Base-by-base conservation (phyloP, 1,140 invertebrate genomes). In the Heliconius hermathena region DNA sequence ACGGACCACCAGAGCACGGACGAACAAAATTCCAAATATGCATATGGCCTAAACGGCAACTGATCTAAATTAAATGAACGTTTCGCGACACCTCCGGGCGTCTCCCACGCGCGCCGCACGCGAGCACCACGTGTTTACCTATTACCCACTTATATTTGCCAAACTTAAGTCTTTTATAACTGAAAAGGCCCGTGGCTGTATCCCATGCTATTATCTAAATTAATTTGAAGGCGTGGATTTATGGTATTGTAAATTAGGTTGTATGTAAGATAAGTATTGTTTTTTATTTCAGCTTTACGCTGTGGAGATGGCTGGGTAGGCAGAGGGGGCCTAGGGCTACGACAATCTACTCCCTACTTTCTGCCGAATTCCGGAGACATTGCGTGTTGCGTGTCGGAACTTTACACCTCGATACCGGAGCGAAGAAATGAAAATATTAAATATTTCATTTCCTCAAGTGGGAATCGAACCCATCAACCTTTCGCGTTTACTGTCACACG, bases 191-290 rank as follows among this genome's bases (percentile, higher is more conserved):
- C 13, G 80, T 54, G 82, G 90, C 89, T 46, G 73, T 84, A 87
- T 91, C 90, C 83, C 90, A 91, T 85, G 87, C 85, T 79, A 75
- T 60, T 71, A 71, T 78, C 41, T 16, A 46, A 52, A 73, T 11
- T 52, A n/a, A 72, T 72, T 38, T 72, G 71, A 20, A 72, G 71
- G 36, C 71, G 71, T 71, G 71, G 20, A n/a, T 41, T 0, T 66
- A 66, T 66, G 13, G 16, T 18, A 16, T 16, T 60, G 57, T 26
- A 60, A 1, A 73, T 73, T 73, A 46, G 46, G 41, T 1, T 46
- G 72, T 38, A 73, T 52, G 38, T 52, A 71, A 71, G 73, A 13
- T 18, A 72, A 60, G 36, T 73, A 76, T 46, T 46, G 13, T 16
- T 3, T 46, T 46, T 46, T 46, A 46, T 16, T 46, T 46, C 13